Conservation (phyloP, 1,140 invertebrate genomes). For the Penaeus indicus region DNA sequence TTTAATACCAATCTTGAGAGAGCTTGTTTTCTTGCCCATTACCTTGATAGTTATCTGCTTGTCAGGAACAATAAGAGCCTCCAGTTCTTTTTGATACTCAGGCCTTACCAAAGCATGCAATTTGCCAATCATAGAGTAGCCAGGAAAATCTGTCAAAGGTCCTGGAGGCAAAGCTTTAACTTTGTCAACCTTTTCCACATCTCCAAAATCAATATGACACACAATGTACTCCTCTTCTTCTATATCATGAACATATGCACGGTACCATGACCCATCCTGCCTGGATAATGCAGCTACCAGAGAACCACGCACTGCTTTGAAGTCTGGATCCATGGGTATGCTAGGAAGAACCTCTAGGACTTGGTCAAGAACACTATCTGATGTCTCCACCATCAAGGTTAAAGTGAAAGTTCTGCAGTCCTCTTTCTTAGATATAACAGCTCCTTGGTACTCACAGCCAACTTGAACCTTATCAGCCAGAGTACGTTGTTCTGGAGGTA, state of each 20-base stretch:
- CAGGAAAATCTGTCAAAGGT: neutral
- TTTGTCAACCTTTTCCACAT: neutral
- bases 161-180: neutral
- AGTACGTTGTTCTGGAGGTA: too few relatives aligned
- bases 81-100: neutral
- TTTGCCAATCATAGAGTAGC: neutral
- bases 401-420: too few relatives aligned
- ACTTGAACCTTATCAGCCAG: too few relatives aligned
- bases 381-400: too few relatives aligned
- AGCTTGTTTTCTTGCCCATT: neutral
- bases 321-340: neutral
- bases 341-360: neutral
- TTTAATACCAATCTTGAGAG: neutral
- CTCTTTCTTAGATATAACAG: too few relatives aligned
- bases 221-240: neutral
- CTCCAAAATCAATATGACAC: slow-evolving; percentile 23
- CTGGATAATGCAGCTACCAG: neutral
- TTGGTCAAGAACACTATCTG: neutral
- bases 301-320: neutral
- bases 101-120: neutral
- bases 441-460: too few relatives aligned
- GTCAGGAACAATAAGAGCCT: neutral
- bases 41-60: neutral
- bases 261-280: neutral
- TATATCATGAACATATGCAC: neutral